Conservation (phyloP, 30 jellyfish, hydroid and myxozoan species). For the Pseudorhiza aurosa region DNA sequence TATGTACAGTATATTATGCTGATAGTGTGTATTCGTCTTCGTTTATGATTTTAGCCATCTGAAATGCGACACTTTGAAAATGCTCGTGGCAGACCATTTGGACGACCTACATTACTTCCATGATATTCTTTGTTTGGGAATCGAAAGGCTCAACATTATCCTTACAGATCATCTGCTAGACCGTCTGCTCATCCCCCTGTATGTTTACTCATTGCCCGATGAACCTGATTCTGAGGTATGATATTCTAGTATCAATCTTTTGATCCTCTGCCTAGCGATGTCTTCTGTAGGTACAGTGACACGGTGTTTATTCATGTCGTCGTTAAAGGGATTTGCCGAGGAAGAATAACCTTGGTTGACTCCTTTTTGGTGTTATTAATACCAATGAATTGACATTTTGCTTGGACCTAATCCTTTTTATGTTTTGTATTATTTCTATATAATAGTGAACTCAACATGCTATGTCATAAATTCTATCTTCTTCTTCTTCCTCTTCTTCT, state of each 20-base stretch:
- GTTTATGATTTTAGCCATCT: conserved; percentile 60
- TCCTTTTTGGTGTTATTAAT: too few relatives aligned
- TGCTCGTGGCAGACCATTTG: conserved; percentile 87
- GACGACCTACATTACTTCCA: conserved; percentile 90
- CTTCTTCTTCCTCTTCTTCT: too few relatives aligned
- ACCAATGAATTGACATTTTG: too few relatives aligned
- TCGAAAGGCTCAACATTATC: conserved; percentile 72
- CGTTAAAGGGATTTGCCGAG: background rate
- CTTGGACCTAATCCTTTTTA: too few relatives aligned
- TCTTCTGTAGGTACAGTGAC: background rate
- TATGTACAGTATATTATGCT: too few relatives aligned
- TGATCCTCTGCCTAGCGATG: too few relatives aligned
- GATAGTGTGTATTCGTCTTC: too few relatives aligned
- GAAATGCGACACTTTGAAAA: conserved; percentile 82
- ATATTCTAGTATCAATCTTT: background rate
- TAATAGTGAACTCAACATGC: too few relatives aligned
- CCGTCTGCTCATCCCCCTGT: conserved; percentile 84
- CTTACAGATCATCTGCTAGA: conserved; percentile 87
- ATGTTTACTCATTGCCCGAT: conserved; percentile 85
- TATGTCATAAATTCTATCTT: too few relatives aligned
- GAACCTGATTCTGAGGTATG: conserved; percentile 53
- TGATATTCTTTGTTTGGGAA: conserved; percentile 78
- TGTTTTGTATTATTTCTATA: too few relatives aligned
- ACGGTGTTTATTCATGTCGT: background rate
- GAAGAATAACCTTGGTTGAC: too few relatives aligned